Evolutionary conservation across 2,888 invertebrate genomes (phyloP).

Genomic region (Terebella lapidaria): DNA sequence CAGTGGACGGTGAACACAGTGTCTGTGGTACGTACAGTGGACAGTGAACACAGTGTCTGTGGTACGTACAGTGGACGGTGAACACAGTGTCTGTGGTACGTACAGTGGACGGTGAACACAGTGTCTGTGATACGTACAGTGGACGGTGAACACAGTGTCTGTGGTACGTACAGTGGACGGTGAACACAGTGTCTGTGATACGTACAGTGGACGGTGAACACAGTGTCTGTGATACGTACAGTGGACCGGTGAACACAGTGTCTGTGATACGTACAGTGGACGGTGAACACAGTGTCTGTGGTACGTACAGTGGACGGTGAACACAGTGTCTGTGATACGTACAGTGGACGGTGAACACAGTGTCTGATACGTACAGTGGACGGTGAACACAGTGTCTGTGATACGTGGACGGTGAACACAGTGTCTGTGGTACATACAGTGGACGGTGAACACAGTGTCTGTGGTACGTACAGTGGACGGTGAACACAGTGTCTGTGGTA

Average conservation of each 20-base stretch:
- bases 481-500: background rate
- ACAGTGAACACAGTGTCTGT: no score
- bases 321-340: background rate
- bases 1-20: background rate
- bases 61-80: background rate
- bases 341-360: background rate
- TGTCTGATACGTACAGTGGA: slow-evolving; percentile 32
- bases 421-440: slow-evolving; percentile 30
- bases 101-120: slow-evolving; percentile 44
- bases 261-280: background rate
- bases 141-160: background rate
- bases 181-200: background rate
- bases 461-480: background rate
- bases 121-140: background rate
- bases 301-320: slow-evolving; percentile 37
- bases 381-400: slow-evolving; percentile 21
- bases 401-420: background rate
- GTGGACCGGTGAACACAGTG: slow-evolving; percentile 33
- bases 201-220: background rate
- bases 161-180: slow-evolving; percentile 35
- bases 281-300: background rate
- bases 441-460: slow-evolving; percentile 27
- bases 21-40: slow-evolving; percentile 32
- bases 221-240: slow-evolving; percentile 27
- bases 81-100: background rate